Evolutionary conservation across 2,888 invertebrate species (phyloP).

Genomic region (Pristionchus arcanus): DNA sequence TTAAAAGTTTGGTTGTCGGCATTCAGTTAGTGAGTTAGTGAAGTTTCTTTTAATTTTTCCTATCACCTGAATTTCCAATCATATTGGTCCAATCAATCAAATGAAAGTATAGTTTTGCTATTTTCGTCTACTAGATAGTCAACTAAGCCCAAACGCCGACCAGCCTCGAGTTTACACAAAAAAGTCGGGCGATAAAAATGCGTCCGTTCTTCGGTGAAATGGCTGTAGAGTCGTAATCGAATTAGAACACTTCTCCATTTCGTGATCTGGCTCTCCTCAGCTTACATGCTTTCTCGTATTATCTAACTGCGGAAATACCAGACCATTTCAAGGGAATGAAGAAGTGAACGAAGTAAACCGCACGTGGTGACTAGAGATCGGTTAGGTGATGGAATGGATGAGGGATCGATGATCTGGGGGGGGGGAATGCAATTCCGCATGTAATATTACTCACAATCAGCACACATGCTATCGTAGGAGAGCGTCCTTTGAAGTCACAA

Average conservation of each 20-base stretch:
- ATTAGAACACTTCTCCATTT: background rate
- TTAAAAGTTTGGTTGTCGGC: no score
- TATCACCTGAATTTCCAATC: no score
- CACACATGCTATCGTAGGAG: no score
- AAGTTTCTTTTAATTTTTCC: no score
- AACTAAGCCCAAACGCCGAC: no score
- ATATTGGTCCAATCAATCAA: no score
- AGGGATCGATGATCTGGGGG: background rate
- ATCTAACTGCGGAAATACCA: background rate
- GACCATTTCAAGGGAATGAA: background rate
- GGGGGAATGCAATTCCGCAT: background rate
- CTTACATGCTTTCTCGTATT: background rate
- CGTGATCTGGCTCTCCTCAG: background rate
- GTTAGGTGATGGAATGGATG: background rate
- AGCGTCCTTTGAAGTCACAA: no score
- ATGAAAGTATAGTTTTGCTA: no score
- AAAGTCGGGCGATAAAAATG: background rate
- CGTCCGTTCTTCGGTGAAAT: slow-evolving; percentile 20
- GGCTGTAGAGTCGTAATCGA: background rate
- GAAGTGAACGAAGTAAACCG: slow-evolving; percentile 3
- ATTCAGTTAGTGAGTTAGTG: no score
- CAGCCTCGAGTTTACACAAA: no score
- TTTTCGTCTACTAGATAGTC: no score
- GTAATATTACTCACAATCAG: no score
- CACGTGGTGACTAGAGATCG: background rate